Conservation (phyloP, 2,113 vertebrate genomes). For the Bolborhynchus lineola region DNA sequence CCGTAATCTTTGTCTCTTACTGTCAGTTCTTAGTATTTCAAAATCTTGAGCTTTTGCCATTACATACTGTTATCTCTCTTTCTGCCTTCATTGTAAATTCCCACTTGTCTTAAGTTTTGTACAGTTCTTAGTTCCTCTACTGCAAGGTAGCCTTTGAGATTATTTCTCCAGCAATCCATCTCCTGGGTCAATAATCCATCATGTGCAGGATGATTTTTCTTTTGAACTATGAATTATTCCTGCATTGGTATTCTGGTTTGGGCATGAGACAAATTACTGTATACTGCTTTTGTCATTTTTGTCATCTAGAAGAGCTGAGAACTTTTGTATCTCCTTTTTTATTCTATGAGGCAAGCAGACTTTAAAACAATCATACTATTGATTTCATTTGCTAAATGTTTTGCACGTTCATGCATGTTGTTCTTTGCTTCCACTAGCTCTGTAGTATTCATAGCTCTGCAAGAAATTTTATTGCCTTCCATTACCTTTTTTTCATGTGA, state of each 20-base stretch:
- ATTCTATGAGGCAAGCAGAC: neutral
- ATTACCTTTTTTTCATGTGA: neutral
- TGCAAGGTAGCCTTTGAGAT: neutral
- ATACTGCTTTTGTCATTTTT: neutral
- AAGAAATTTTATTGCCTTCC: neutral
- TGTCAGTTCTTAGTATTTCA: neutral
- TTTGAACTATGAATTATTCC: neutral
- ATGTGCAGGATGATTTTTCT: neutral
- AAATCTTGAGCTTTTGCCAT: neutral
- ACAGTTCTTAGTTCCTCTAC: neutral
- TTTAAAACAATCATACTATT: neutral
- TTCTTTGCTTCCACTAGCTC: neutral
- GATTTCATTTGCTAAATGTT: neutral
- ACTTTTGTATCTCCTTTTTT: neutral
- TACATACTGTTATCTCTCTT: neutral
- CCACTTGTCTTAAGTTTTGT: neutral
- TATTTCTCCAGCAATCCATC: neutral
- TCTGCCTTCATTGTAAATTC: neutral
- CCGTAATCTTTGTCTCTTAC: neutral
- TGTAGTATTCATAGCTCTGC: neutral
- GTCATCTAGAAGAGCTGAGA: neutral
- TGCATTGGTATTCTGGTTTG: neutral
- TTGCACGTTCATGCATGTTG: neutral
- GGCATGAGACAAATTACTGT: neutral
- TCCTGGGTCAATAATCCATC: neutral